Conservation (phyloP, 2,797 vertebrate species). For the Rhinoraja longicauda region DNA sequence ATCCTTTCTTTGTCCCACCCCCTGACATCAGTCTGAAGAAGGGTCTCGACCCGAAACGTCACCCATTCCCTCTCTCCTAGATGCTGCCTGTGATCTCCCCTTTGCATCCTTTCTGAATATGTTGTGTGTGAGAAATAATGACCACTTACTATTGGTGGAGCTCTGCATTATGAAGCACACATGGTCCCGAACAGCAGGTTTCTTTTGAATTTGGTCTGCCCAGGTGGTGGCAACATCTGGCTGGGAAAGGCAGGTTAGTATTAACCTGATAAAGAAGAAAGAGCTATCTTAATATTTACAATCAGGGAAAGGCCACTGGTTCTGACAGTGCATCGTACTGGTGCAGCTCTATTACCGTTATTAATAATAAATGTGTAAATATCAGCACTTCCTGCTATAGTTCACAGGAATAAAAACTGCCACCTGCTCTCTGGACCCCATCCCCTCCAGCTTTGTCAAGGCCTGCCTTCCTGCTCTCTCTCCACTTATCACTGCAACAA, state of each 20-base stretch:
- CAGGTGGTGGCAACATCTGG: slow-evolving; percentile 73
- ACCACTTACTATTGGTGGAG: slow-evolving; percentile 78
- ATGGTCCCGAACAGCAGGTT: slow-evolving; percentile 62
- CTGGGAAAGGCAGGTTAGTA: slow-evolving; percentile 85
- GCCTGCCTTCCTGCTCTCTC: too few relatives aligned
- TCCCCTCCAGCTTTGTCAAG: too few relatives aligned
- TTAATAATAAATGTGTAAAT: background rate
- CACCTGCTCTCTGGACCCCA: too few relatives aligned
- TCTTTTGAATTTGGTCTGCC: slow-evolving; percentile 75
- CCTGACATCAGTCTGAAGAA: too few relatives aligned
- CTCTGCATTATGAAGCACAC: slow-evolving; percentile 93
- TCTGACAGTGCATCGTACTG: background rate
- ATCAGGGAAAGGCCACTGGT: background rate
- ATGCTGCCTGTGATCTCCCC: too few relatives aligned
- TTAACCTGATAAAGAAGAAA: slow-evolving; percentile 63
- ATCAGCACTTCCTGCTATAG: too few relatives aligned
- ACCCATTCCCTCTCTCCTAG: too few relatives aligned
- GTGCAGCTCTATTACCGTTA: background rate
- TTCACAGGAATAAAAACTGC: too few relatives aligned
- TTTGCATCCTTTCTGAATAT: background rate
- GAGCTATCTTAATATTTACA: background rate
- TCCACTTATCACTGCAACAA: too few relatives aligned
- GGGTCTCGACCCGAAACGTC: too few relatives aligned
- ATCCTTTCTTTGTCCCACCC: too few relatives aligned
- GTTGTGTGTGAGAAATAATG: background rate